Base-by-base conservation (phyloP, 2,888 invertebrate species). In the Pasiphila rectangulata region DNA sequence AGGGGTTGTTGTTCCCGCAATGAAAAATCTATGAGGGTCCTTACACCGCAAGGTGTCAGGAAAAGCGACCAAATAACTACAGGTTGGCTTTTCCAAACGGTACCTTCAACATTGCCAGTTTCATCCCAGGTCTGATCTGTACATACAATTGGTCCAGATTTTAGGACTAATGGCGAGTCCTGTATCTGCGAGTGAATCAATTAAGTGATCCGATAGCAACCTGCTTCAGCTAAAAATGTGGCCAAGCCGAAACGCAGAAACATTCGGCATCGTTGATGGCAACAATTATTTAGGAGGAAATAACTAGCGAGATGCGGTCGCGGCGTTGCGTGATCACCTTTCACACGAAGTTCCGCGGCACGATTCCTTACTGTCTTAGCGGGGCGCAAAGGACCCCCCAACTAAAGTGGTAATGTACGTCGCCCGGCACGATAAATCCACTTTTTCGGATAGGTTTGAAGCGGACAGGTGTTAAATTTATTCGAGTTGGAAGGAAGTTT, bases 401-500 rank as follows among this genome's bases (percentile, higher is more conserved):
- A 55, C 51, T 45, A 58, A 55, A 62, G 61, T 61, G 60, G 67
- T 61, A 67, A 68, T 72, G 74, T 70, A 74, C 57, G 46, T 50
- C 49, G 43, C 46, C 34, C 41, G 40, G 24, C 17, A 51, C 57
- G 56, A 63, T 64, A 63, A 54, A 52, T 53, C 34, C 45, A 5
- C 46, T 46, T 49, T 58, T 58, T 54, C 46, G 62, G 61, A 59
- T 59, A 67, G 63, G 67, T 71, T 67, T 65, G 76, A 77, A 74
- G 69, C 54, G 54, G 79, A 75, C 81, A 79, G 79, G 81, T 80
- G 81, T 76, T 72, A 73, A 74, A 79, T 79, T 81, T 81, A 80
- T 79, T 71, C 59, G 57, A 68, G 63, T 68, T 60, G 61, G 65
- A 60, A 65, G 67, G 66, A 67, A 65, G 61, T 64, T 59, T 55